These are phyloP conservation scores for Liopterus haemorrhoidalis DNA, from an alignment of 2,888 invertebrate genomes.

Conservation along the genomic window DNA sequence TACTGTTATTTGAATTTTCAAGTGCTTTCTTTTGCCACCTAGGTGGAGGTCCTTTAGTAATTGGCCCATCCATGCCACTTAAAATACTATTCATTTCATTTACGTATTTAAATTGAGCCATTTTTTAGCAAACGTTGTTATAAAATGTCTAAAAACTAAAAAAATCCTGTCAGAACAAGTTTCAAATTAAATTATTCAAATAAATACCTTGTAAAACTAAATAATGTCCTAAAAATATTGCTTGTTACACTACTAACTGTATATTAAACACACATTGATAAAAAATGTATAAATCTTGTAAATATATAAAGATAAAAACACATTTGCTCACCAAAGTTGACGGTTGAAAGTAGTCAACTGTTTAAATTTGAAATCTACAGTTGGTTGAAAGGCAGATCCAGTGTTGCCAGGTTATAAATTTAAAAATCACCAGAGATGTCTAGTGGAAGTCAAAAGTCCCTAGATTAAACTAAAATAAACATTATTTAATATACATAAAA, in stretches of 20 bases:
- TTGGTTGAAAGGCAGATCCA: no score
- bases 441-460: no score
- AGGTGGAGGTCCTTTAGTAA: slow-evolving; percentile 70
- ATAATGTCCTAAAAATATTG: background rate
- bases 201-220: no score
- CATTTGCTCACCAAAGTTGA: slow-evolving; percentile 4
- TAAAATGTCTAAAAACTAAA: no score
- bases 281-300: slow-evolving; percentile 8
- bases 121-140: no score
- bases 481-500: no score
- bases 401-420: no score
- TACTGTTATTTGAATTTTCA: slow-evolving; percentile 52
- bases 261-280: background rate
- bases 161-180: no score
- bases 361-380: slow-evolving; percentile 16
- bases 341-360: slow-evolving; percentile 14
- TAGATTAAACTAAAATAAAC: no score
- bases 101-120: slow-evolving; percentile 76
- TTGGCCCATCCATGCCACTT: slow-evolving; percentile 70
- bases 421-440: no score
- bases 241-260: slow-evolving; percentile 6
- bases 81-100: slow-evolving; percentile 76
- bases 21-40: slow-evolving; percentile 70
- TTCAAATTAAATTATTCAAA: no score
- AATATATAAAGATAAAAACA: background rate